These are phyloP conservation scores for Sarcophaga carnaria DNA, from an alignment of 2,888 invertebrate species.

Conservation along the genomic window DNA sequence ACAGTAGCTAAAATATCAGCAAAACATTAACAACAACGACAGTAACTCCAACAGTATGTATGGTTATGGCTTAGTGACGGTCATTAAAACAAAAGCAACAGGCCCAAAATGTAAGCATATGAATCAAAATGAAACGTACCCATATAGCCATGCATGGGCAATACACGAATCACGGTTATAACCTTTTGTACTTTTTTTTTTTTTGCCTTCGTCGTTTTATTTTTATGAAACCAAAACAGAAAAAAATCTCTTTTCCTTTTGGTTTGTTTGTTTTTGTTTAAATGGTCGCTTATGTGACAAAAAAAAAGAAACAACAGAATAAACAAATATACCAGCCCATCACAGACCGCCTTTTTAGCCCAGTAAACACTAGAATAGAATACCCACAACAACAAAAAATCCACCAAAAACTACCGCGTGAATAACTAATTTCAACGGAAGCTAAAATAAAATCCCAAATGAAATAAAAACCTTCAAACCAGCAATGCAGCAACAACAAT, in stretches of 20 bases:
- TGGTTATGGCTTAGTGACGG: constrained; percentile 33
- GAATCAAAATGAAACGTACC: constrained; percentile 60
- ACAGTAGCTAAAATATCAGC: background rate
- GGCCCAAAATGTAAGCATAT: constrained; percentile 65
- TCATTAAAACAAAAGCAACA: constrained; percentile 80
- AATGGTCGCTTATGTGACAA: constrained; percentile 60
- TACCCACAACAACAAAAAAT: background rate
- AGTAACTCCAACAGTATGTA: constrained; percentile 26
- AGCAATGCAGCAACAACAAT: constrained; percentile 54
- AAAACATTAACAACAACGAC: constrained; percentile 16
- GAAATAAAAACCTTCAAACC: constrained; percentile 69
- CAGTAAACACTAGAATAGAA: constrained; percentile 9
- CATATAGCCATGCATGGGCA: constrained; percentile 60
- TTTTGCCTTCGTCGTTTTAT: background rate
- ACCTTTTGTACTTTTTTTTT: constrained; percentile 67
- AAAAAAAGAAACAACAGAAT: constrained; percentile 7
- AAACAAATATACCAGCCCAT: constrained; percentile 1
- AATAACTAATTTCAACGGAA: constrained; percentile 81
- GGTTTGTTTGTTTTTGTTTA: constrained; percentile 74
- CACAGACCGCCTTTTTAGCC: constrained; percentile 9
- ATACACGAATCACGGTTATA: constrained; percentile 69
- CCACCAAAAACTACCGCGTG: constrained; percentile 78
- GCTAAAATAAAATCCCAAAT: constrained; percentile 68
- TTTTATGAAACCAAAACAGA: background rate
- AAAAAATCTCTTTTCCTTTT: constrained; percentile 28